Evolutionary conservation across 1,140 invertebrate species (phyloP).

Genomic region (Paracyclopina nana): DNA sequence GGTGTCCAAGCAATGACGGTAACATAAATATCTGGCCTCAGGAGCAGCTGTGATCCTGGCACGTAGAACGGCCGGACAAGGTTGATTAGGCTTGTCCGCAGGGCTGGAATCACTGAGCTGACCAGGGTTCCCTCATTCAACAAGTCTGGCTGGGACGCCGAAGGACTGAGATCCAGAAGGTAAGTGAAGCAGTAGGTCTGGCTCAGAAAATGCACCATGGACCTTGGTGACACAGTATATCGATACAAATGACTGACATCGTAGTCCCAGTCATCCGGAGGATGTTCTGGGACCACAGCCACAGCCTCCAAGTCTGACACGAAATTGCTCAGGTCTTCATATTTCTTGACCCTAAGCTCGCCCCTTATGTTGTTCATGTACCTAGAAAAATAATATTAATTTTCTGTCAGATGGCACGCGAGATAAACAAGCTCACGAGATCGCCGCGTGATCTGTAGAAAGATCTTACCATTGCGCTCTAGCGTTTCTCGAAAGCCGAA

Average conservation of each 20-base stretch:
- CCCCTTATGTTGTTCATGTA: conserved; percentile 45
- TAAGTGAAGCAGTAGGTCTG: conserved; percentile 46
- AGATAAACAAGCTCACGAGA: no score
- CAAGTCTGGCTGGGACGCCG: conserved; percentile 33
- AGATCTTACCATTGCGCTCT: conserved; percentile 55
- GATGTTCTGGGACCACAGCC: conserved; percentile 38
- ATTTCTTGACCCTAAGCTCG: conserved; percentile 31
- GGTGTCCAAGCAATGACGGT: conserved; percentile 60
- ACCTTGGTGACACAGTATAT: conserved; percentile 33
- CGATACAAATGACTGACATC: conserved; percentile 33
- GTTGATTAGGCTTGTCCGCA: not conserved
- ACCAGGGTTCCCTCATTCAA: conserved; percentile 12
- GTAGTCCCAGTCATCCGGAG: conserved; percentile 29
- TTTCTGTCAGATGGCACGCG: no score
- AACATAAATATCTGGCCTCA: conserved; percentile 49
- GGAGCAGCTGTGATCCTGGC: conserved; percentile 41
- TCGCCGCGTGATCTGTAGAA: no score
- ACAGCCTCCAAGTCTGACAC: conserved; percentile 38
- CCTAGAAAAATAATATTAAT: no score
- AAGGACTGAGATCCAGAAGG: conserved; percentile 59
- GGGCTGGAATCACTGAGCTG: not conserved
- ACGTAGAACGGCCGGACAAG: conserved; percentile 38
- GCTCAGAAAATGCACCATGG: conserved; percentile 32
- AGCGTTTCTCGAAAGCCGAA: conserved; percentile 50
- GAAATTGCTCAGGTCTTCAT: conserved; percentile 22